Percentiles rank a stretch among this genome's conserved stretches.
These are phyloP conservation scores for Minunthozetes semirufus DNA, from an alignment of 2,888 invertebrate species.

Conservation along the genomic window DNA sequence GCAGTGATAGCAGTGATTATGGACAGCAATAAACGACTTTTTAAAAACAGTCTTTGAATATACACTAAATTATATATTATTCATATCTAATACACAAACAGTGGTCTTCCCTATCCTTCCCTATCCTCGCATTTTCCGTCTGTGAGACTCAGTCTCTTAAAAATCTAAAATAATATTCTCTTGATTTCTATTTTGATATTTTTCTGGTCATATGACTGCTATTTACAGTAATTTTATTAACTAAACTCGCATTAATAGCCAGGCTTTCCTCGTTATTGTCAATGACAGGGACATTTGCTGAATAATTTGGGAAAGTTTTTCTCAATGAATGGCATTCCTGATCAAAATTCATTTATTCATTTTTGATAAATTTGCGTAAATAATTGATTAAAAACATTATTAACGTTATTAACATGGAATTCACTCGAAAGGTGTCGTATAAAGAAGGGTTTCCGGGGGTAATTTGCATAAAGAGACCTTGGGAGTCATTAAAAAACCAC, in stretches of 20 bases:
- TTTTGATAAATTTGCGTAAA: not conserved
- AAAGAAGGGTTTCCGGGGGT: no score
- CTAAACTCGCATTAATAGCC: not conserved
- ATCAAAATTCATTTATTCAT: not conserved
- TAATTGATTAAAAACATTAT: no score
- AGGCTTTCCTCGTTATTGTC: no score
- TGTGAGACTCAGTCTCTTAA: no score
- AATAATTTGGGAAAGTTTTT: not conserved
- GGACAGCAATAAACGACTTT: constrained; percentile 24
- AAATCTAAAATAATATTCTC: not conserved
- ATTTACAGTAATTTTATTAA: constrained; percentile 15
- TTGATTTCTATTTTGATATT: not conserved
- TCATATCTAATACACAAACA: not conserved
- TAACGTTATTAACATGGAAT: no score
- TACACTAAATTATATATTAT: constrained; percentile 20
- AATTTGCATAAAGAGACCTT: no score
- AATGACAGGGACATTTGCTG: constrained; percentile 14
- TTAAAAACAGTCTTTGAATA: constrained; percentile 26
- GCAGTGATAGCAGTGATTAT: constrained; percentile 13
- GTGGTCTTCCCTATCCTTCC: not conserved
- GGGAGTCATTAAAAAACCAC: no score
- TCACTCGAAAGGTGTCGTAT: no score
- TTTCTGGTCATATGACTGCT: not conserved
- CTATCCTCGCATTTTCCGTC: no score
- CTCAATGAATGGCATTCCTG: not conserved